Percentiles rank a stretch among this genome's conserved stretches.
Evolutionary conservation across 2,888 invertebrate species (phyloP).

Genomic region (Rotaria socialis): DNA sequence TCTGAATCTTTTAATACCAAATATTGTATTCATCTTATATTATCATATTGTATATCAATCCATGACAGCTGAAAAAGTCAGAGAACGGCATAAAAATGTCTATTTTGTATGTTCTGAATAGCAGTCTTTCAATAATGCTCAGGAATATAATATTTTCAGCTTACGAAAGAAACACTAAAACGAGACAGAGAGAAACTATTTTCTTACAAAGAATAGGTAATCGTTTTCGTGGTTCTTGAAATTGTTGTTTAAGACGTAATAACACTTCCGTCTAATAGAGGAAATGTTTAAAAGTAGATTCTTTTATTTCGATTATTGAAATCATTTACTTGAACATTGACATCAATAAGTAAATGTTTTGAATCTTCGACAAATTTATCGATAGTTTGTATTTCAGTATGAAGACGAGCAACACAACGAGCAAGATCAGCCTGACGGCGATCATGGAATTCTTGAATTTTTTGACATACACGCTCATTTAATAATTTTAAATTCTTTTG

Average conservation of each 20-base stretch:
- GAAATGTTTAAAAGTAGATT: too few relatives aligned
- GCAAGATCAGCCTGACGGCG: background rate
- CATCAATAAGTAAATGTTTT: slow-evolving; percentile 1
- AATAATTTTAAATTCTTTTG: slow-evolving; percentile 18
- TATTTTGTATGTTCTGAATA: too few relatives aligned
- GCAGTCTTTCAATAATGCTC: too few relatives aligned
- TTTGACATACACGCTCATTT: slow-evolving; percentile 30
- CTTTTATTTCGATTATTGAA: too few relatives aligned
- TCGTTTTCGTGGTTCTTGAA: slow-evolving; percentile 20
- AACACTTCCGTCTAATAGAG: background rate
- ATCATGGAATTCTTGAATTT: slow-evolving; percentile 36
- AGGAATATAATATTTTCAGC: too few relatives aligned
- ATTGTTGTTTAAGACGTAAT: slow-evolving; percentile 19
- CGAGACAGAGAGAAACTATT: too few relatives aligned
- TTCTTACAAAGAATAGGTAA: background rate
- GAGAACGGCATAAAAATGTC: too few relatives aligned
- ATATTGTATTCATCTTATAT: too few relatives aligned
- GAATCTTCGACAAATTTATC: background rate
- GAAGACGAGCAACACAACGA: slow-evolving; percentile 16
- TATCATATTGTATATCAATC: too few relatives aligned
- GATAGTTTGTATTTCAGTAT: slow-evolving; percentile 19
- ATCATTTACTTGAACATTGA: background rate
- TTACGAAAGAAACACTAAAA: too few relatives aligned
- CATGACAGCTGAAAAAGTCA: too few relatives aligned
- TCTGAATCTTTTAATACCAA: too few relatives aligned